Conservation (phyloP, 1,140 invertebrate species). For the Cardiocondyla obscurior region DNA sequence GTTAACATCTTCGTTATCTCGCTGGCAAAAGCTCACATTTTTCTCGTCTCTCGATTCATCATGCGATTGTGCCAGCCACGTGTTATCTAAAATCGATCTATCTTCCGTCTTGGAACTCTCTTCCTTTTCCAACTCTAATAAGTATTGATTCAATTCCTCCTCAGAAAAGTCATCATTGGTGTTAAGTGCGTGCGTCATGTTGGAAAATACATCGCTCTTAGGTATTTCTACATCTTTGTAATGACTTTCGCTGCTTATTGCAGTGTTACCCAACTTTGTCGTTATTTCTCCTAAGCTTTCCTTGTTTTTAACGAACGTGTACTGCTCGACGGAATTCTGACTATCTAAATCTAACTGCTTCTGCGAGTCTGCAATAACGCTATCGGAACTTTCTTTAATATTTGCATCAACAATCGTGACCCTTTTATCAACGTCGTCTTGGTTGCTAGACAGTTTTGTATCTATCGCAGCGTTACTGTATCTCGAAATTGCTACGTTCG, state of each 20-base stretch:
- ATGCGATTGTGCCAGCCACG: background rate
- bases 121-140: slow-evolving; percentile 84
- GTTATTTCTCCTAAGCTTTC: background rate
- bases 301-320: background rate
- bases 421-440: background rate
- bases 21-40: background rate
- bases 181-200: background rate
- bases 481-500: background rate
- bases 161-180: slow-evolving; percentile 83
- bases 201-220: background rate
- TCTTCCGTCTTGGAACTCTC: slow-evolving; percentile 71
- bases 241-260: background rate
- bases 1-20: slow-evolving; percentile 62
- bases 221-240: background rate
- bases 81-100: slow-evolving; percentile 14
- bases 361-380: slow-evolving; percentile 14
- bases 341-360: background rate
- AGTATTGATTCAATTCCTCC: slow-evolving; percentile 85
- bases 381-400: slow-evolving; percentile 24
- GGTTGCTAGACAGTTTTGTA: background rate
- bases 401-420: background rate
- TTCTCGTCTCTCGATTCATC: slow-evolving; percentile 38
- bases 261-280: background rate
- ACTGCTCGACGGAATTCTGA: background rate
- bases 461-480: background rate